These are phyloP conservation scores for Heteromurus nitidus DNA, from an alignment of 2,888 invertebrate genomes.

Conservation along the genomic window DNA sequence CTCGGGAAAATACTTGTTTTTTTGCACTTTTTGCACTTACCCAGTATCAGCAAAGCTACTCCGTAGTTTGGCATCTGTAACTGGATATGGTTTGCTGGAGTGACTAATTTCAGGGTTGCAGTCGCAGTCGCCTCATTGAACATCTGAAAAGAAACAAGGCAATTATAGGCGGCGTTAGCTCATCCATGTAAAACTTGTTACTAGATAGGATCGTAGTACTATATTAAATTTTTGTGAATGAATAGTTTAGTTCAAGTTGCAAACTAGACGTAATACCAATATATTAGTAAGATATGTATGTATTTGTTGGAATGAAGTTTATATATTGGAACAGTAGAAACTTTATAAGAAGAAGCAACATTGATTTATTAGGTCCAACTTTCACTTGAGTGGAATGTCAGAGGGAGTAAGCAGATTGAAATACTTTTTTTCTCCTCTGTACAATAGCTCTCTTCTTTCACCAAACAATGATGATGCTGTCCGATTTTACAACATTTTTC, in stretches of 20 bases:
- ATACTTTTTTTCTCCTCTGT: background rate
- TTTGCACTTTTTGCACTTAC: constrained; percentile 31
- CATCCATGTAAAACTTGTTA: too few species aligned
- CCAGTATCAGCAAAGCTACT: constrained; percentile 26
- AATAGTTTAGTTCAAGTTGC: too few species aligned
- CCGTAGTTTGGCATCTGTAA: constrained; percentile 33
- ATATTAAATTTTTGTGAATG: too few species aligned
- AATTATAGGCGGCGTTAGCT: too few species aligned
- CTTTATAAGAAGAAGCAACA: background rate
- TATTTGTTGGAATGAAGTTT: too few species aligned
- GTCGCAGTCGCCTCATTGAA: background rate
- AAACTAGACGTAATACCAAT: too few species aligned
- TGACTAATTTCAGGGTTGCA: constrained; percentile 10
- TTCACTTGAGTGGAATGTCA: constrained; percentile 33
- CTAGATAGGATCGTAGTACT: too few species aligned
- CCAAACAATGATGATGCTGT: constrained; percentile 41
- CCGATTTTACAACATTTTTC: constrained; percentile 46
- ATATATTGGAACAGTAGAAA: too few species aligned
- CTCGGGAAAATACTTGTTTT: too few species aligned
- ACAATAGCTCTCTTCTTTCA: constrained; percentile 13
- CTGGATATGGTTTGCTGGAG: background rate
- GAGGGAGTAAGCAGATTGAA: constrained; percentile 22
- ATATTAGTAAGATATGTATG: too few species aligned
- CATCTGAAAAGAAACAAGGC: constrained; percentile 3
- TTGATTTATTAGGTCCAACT: constrained; percentile 45